Evolutionary conservation across 2,888 invertebrate genomes (phyloP).

Genomic region (Geotrupes spiniger): DNA sequence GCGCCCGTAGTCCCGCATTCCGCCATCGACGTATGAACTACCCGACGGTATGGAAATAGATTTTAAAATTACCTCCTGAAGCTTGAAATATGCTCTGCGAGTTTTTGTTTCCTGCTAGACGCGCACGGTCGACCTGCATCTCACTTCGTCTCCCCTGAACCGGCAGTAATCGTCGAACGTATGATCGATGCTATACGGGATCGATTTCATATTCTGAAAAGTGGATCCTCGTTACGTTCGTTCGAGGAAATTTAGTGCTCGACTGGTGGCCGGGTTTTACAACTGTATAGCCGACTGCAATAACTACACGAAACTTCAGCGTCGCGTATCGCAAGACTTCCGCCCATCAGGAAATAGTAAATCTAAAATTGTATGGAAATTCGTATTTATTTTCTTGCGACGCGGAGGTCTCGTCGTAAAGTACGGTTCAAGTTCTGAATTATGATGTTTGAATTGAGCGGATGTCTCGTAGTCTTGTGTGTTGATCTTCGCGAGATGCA

Average conservation of each 20-base stretch:
- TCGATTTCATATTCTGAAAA: constrained; percentile 2
- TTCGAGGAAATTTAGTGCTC: neutral
- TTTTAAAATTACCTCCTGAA: constrained; percentile 40
- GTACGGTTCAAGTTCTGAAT: no score
- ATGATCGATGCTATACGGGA: neutral
- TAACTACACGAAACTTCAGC: neutral
- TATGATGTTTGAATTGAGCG: no score
- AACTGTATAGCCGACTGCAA: neutral
- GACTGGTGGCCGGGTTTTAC: neutral
- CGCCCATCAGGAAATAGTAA: no score
- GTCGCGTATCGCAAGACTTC: neutral
- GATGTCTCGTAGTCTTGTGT: no score
- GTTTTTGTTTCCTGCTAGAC: no score
- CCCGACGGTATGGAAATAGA: constrained; percentile 39
- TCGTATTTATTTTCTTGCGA: no score
- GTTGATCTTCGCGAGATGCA: no score
- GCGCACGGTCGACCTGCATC: no score
- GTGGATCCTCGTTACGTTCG: constrained; percentile 2
- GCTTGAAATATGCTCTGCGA: constrained; percentile 32
- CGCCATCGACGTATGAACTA: constrained; percentile 35
- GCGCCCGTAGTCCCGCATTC: constrained; percentile 36
- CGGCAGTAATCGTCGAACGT: no score
- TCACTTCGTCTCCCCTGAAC: no score
- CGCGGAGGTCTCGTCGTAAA: no score
- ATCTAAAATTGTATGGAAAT: no score